Evolutionary conservation across 2,797 vertebrate species (phyloP).

Genomic region (Ctenochaetus hawaiiensis): DNA sequence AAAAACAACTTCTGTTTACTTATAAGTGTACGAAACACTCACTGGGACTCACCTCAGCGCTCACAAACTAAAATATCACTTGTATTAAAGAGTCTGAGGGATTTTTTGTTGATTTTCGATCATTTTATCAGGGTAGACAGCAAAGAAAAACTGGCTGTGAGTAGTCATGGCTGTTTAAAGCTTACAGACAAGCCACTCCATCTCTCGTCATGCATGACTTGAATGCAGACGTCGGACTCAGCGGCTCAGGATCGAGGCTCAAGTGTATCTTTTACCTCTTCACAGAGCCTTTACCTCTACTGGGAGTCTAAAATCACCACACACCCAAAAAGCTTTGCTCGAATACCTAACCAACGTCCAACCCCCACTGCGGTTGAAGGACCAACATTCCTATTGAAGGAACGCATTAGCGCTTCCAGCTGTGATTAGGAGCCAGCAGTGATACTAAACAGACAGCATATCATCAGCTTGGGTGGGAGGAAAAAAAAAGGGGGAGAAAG

Average conservation of each 20-base stretch:
- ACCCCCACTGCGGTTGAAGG: conserved; percentile 63
- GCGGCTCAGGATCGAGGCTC: conserved; percentile 44
- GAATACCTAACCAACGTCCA: conserved; percentile 55
- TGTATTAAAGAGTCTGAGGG: conserved; percentile 1
- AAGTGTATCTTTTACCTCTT: conserved; percentile 71
- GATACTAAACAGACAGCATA: conserved; percentile 73
- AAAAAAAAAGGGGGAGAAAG: conserved; percentile 19
- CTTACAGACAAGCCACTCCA: conserved; percentile 36
- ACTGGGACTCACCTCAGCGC: conserved; percentile 3
- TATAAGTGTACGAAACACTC: conserved; percentile 6
- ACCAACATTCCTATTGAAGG: conserved; percentile 72
- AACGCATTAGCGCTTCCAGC: conserved; percentile 72
- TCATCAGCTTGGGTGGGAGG: conserved; percentile 60
- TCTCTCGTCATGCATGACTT: conserved; percentile 65
- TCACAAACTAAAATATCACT: neutral
- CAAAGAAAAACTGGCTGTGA: conserved; percentile 9
- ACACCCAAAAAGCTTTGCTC: conserved; percentile 44
- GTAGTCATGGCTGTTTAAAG: conserved; percentile 13
- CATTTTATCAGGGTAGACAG: conserved; percentile 23
- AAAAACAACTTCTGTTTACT: conserved; percentile 27
- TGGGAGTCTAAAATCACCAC: conserved; percentile 57
- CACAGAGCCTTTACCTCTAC: conserved; percentile 41
- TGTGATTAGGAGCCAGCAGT: conserved; percentile 68
- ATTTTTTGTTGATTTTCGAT: conserved; percentile 29
- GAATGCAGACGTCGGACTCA: conserved; percentile 49